phyloP scores from a whole-genome alignment of 2,797 vertebrate genomes.

The Hyperoplus immaculatus region DNA sequence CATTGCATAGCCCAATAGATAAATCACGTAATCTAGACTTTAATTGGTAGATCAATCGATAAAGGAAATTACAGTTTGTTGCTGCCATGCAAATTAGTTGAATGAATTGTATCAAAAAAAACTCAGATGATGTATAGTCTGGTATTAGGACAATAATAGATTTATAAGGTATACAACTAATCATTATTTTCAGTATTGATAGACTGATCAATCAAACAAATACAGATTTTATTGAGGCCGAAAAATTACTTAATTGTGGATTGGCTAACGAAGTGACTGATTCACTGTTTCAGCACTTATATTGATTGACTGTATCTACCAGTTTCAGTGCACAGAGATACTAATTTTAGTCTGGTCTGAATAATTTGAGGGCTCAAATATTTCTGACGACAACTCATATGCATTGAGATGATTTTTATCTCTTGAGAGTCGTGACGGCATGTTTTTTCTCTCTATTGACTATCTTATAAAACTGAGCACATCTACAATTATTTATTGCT shows the following conservation, averaged over 20 bases:
- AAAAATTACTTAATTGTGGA: not conserved
- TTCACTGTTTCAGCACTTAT: not conserved
- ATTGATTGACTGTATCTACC: not conserved
- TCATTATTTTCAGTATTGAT: not conserved
- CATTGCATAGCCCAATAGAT: not conserved
- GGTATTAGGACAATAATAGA: not conserved
- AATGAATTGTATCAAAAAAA: not conserved
- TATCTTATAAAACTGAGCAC: constrained; percentile 13
- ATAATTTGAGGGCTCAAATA: not conserved
- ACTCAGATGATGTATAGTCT: not conserved
- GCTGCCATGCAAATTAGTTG: not conserved
- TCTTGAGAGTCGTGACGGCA: not conserved
- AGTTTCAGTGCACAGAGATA: not conserved
- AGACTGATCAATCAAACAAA: not conserved
- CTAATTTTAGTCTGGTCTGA: not conserved
- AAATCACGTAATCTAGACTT: not conserved
- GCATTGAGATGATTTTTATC: not conserved
- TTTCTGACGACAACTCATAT: not conserved
- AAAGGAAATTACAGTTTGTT: not conserved
- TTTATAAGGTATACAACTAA: not conserved
- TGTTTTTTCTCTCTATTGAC: not conserved
- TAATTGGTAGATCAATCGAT: not conserved
- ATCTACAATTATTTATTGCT: constrained; percentile 9
- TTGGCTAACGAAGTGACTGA: not conserved
- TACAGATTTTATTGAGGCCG: too few relatives aligned